Evolutionary conservation across 1,140 invertebrate species (phyloP).

Genomic region (Proctacanthus coquilletti): DNA sequence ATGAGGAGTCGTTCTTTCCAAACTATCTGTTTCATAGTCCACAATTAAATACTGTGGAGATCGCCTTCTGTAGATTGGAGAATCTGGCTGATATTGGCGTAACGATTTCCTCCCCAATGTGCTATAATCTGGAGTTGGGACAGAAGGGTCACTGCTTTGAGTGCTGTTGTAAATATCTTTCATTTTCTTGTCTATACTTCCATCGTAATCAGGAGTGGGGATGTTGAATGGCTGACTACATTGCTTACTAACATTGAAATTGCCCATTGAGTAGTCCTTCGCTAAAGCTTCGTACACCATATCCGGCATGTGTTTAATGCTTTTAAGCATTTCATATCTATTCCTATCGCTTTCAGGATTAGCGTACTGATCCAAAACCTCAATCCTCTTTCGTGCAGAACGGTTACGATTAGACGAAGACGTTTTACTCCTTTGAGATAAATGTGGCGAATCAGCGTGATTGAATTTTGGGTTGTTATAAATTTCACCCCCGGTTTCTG

Average conservation of each 20-base stretch:
- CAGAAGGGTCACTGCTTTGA: constrained; percentile 16
- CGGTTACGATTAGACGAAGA: constrained; percentile 15
- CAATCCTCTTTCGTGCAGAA: constrained; percentile 15
- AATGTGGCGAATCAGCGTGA: constrained; percentile 19
- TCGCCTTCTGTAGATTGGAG: constrained; percentile 24
- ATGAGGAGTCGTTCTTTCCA: constrained; percentile 44
- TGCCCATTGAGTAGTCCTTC: constrained; percentile 22
- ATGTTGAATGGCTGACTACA: constrained; percentile 11
- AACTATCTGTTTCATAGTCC: constrained; percentile 64
- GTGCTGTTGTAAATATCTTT: constrained; percentile 28
- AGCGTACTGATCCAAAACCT: constrained; percentile 23
- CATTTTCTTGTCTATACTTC: constrained; percentile 27
- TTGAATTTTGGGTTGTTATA: constrained; percentile 30
- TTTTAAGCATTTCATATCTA: constrained; percentile 27
- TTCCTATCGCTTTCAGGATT: constrained; percentile 21
- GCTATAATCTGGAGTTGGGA: constrained; percentile 29
- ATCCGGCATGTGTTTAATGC: constrained; percentile 37
- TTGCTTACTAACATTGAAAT: constrained; percentile 2
- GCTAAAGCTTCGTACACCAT: constrained; percentile 45
- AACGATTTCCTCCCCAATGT: constrained; percentile 21
- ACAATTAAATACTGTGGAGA: constrained; percentile 30
- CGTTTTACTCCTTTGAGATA: constrained; percentile 14
- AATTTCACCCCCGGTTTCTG: constrained; percentile 25
- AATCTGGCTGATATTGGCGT: constrained; percentile 27
- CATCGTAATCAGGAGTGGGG: constrained; percentile 29